Conservation (phyloP, 2,797 vertebrate species). For the Loris lydekkerianus region DNA sequence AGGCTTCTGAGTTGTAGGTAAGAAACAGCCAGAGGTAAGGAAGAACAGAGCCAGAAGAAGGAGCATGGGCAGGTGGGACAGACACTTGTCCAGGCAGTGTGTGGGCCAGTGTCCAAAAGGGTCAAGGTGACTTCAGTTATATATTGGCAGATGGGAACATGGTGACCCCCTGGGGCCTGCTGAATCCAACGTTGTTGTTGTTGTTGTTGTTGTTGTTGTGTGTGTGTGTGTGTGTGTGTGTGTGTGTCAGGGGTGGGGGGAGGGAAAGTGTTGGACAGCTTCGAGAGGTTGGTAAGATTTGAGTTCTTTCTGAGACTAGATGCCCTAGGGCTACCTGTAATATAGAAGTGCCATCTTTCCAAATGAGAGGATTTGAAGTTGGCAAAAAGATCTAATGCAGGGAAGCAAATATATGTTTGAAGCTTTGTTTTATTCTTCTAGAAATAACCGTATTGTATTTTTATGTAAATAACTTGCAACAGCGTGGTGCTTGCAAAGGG, state of each 20-base stretch:
- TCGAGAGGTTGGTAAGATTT: accelerated
- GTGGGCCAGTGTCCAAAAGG: not conserved
- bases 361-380: not conserved
- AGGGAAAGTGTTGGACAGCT: not conserved
- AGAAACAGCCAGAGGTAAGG: not conserved
- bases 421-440: constrained; percentile 46
- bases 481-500: constrained; percentile 54
- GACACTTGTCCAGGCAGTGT: accelerated
- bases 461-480: constrained; percentile 74
- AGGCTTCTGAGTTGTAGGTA: accelerated
- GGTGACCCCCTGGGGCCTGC: not conserved
- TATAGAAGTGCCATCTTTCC: not conserved
- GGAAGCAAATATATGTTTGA: constrained; percentile 31
- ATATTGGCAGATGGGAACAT: accelerated
- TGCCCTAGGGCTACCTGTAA: not conserved
- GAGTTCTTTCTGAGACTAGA: not conserved
- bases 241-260: too few species aligned
- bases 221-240: too few species aligned
- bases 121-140: not conserved
- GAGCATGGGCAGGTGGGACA: not conserved
- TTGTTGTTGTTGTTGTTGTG: too few species aligned
- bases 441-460: constrained; percentile 67
- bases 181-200: not conserved
- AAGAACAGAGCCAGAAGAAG: not conserved
- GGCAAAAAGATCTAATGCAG: not conserved